These are phyloP conservation scores for Alligator mississippiensis DNA, from an alignment of 2,113 vertebrate genomes.

Conservation along the genomic window DNA sequence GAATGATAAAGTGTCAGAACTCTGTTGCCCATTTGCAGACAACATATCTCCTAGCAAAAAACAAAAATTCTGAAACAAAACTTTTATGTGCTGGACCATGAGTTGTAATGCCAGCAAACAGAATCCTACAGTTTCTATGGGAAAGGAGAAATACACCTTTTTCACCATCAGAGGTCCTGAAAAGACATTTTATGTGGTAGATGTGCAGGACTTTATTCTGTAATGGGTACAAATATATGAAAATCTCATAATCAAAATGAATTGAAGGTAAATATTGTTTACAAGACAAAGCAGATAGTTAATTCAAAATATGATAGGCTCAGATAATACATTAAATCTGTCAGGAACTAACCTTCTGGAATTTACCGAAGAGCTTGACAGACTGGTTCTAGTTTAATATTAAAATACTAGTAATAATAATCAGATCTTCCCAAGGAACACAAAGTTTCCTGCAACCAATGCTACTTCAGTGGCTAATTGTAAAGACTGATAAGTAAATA, in stretches of 20 bases:
- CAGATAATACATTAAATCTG: background rate
- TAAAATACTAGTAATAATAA: background rate
- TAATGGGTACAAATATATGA: background rate
- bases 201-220: background rate
- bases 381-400: background rate
- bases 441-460: background rate
- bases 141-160: background rate
- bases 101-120: background rate
- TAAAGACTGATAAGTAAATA: background rate
- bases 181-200: background rate
- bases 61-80: background rate
- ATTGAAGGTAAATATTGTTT: conserved; percentile 20
- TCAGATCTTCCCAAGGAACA: background rate
- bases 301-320: background rate
- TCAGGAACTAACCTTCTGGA: background rate
- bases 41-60: background rate
- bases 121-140: background rate
- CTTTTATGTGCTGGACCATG: background rate
- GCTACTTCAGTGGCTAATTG: background rate
- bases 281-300: background rate
- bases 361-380: background rate
- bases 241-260: conserved; percentile 24
- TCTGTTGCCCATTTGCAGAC: background rate
- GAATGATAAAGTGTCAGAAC: background rate
- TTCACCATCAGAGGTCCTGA: background rate